Evolutionary conservation across 2,797 vertebrate genomes (phyloP).

Genomic region (Dicrostonyx torquatus): DNA sequence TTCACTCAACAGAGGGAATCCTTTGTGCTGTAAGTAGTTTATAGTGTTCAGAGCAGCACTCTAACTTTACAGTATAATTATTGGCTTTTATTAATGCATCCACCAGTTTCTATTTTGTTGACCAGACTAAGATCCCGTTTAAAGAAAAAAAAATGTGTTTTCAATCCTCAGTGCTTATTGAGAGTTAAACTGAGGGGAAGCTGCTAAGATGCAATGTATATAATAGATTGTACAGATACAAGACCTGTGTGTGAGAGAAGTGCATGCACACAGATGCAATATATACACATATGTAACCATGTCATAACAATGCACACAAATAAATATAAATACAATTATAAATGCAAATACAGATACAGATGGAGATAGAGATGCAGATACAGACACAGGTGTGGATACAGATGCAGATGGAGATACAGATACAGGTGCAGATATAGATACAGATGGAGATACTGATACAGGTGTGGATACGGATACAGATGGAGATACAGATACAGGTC

Average conservation of each 20-base stretch:
- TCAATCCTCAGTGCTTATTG: background rate
- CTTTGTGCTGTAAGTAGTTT: conserved; percentile 25
- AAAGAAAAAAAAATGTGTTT: background rate
- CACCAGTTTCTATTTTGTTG: background rate
- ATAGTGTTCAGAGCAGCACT: background rate
- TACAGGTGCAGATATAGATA: too few species aligned
- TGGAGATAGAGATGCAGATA: too few species aligned
- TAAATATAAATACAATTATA: background rate
- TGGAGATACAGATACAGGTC: background rate
- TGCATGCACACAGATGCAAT: rapidly evolving
- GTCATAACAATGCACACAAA: background rate
- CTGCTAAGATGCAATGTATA: background rate
- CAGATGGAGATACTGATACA: too few species aligned
- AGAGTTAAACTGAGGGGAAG: background rate
- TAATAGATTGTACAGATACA: background rate
- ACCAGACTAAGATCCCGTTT: background rate
- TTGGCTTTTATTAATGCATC: conserved; percentile 16
- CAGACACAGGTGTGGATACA: too few species aligned
- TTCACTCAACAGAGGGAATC: background rate
- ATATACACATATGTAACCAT: background rate
- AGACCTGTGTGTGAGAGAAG: background rate
- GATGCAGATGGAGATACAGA: too few species aligned
- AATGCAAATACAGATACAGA: background rate
- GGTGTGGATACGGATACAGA: background rate
- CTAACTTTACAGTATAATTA: background rate